Evolutionary conservation across 2,888 invertebrate genomes (phyloP), one percentile per base, ranked within the genome.

Genomic region (Cantharis lateralis): DNA sequence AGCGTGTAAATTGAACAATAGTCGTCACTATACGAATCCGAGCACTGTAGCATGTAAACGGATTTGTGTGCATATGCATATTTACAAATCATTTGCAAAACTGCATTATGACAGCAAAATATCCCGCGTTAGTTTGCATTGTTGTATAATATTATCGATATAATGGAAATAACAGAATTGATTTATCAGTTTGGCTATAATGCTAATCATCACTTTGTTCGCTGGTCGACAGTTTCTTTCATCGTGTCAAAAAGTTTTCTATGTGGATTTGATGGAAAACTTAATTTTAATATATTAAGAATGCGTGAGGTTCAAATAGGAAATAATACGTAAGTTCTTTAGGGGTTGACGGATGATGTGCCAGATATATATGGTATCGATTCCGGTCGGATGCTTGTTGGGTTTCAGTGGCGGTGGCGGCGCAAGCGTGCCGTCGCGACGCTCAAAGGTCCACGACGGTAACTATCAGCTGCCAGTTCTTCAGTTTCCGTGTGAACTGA

Each of bases 351-450:
- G 81, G 79, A 80, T 81, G 81, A 80, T 80, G 78, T 71, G 78
- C 75, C 69, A 72, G 80, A 75, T 75, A 82, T 79, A 79, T 81
- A 80, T 80, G 81, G 78, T 84, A 84, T 84, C 83, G 83, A 84
- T 84, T 84, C 83, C 82, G 81, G 82, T 82, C 80, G 81, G 81
- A 75, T 82, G 80, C 80, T 81, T 79, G 82, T 81, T 75, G 81
- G 78, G 81, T 80, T 80, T 77, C 80, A 76, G 78, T 80, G 77
- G 79, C 78, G 77, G 78, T 66, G 80, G 78, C 71, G 80, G 81
- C 82, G 82, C 81, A 80, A 80, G 81, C 81, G 82, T 80, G 78
- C 76, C 79, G 79, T 80, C 79, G 75, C 78, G 80, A 78, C 81
- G 81, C 79, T 80, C 80, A 77, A 76, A 79, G 78, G 75, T 78